Evolutionary conservation across 2,797 vertebrate species (phyloP).

Genomic region (Novumbra hubbsi): DNA sequence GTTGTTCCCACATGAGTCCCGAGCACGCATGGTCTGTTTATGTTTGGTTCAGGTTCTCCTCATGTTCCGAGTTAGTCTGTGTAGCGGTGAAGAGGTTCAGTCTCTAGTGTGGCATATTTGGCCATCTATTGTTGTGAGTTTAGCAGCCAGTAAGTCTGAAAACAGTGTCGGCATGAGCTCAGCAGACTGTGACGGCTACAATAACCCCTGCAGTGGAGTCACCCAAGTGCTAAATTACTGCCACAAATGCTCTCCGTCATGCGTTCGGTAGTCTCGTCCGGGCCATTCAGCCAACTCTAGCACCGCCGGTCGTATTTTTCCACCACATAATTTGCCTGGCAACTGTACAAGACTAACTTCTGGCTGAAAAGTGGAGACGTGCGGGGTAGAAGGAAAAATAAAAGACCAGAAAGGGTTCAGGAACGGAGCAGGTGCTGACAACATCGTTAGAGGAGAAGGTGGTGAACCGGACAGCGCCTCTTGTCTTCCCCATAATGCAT

Average conservation of each 20-base stretch:
- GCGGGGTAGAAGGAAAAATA: constrained; percentile 1
- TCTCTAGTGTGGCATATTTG: neutral
- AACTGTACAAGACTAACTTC: constrained; percentile 32
- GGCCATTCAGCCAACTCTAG: constrained; percentile 46
- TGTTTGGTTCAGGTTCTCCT: neutral
- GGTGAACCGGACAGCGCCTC: constrained; percentile 29
- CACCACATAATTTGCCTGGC: constrained; percentile 52
- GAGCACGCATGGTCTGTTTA: constrained; percentile 1
- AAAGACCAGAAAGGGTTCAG: neutral
- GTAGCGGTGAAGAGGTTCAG: neutral
- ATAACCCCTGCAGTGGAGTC: constrained; percentile 65
- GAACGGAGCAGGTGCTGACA: constrained; percentile 33
- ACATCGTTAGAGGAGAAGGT: constrained; percentile 36
- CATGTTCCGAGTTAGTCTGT: neutral
- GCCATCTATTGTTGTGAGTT: neutral
- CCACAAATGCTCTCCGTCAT: constrained; percentile 63
- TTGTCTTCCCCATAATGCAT: constrained; percentile 37
- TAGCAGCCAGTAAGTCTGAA: neutral
- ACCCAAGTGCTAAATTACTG: constrained; percentile 75
- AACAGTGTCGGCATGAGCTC: constrained; percentile 7
- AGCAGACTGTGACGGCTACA: constrained; percentile 63
- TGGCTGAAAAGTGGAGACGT: constrained; percentile 38
- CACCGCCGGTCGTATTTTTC: constrained; percentile 40
- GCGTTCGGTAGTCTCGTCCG: constrained; percentile 44
- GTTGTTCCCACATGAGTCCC: neutral